Evolutionary conservation across 2,888 invertebrate genomes (phyloP).

Genomic region (Cephus spinipes): DNA sequence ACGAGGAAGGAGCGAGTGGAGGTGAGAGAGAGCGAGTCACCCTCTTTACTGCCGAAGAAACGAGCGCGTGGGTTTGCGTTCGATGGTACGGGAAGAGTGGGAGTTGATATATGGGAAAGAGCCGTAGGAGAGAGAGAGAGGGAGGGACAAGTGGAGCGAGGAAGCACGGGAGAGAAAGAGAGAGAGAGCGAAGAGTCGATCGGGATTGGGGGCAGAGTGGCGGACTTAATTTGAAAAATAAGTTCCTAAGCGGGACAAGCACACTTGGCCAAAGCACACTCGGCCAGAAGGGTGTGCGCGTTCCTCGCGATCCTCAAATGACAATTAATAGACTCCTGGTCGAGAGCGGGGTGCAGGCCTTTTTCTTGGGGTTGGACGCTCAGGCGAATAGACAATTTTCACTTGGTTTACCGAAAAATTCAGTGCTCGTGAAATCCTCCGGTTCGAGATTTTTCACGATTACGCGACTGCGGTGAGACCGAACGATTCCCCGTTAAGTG

Average conservation of each 20-base stretch:
- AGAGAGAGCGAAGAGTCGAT: background rate
- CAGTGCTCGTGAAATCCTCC: background rate
- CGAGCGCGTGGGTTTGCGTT: background rate
- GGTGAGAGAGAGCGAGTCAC: constrained; percentile 7
- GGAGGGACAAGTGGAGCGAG: background rate
- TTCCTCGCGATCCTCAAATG: background rate
- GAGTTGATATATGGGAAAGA: background rate
- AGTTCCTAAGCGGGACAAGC: constrained; percentile 57
- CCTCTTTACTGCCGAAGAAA: background rate
- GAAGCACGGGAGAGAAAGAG: background rate
- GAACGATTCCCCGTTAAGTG: background rate
- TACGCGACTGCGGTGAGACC: background rate
- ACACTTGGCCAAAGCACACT: constrained; percentile 65
- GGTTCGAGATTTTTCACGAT: background rate
- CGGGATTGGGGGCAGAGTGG: constrained; percentile 35
- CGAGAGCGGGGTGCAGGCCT: constrained; percentile 13
- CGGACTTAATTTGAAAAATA: constrained; percentile 60
- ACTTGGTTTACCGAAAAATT: background rate
- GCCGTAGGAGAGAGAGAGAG: constrained; percentile 17
- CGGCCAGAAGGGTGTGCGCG: constrained; percentile 52
- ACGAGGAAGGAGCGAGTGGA: background rate
- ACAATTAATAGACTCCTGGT: constrained; percentile 17
- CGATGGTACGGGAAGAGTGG: background rate
- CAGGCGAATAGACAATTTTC: background rate
- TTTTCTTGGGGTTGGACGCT: background rate